Percentiles rank a stretch among this genome's conserved stretches.
Evolutionary conservation across 1,140 invertebrate genomes (phyloP).

Genomic region (Hypothenemus hampei): DNA sequence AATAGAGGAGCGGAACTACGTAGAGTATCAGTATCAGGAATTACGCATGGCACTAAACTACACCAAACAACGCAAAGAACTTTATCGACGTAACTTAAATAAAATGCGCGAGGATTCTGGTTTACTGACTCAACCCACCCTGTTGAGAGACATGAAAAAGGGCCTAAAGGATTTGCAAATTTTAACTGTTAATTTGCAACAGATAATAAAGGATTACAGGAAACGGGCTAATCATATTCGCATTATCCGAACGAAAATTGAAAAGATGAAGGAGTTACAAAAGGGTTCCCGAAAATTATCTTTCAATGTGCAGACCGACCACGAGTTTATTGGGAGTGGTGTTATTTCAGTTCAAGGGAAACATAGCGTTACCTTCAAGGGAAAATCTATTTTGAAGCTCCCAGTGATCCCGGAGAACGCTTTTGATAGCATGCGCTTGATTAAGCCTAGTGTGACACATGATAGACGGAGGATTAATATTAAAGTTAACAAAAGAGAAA

Average conservation of each 20-base stretch:
- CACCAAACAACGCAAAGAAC: conserved; percentile 18
- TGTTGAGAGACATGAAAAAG: conserved; percentile 28
- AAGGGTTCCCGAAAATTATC: background rate
- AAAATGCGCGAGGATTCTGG: conserved; percentile 27
- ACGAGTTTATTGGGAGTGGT: background rate
- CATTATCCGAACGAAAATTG: conserved; percentile 19
- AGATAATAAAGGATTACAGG: conserved; percentile 17
- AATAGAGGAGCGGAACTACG: conserved; percentile 1
- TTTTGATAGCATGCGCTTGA: conserved; percentile 19
- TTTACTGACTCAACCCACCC: conserved; percentile 23
- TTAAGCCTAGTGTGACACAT: too few species aligned
- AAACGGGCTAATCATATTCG: conserved; percentile 14
- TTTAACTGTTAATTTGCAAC: conserved; percentile 5
- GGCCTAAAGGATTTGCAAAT: conserved; percentile 8
- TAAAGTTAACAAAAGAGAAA: too few species aligned
- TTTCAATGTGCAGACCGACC: background rate
- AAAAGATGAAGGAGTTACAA: conserved; percentile 3
- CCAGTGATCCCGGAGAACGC: conserved; percentile 10
- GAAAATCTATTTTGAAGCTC: conserved; percentile 11
- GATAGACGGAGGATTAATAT: too few species aligned
- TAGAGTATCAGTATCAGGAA: background rate
- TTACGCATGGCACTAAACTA: conserved; percentile 13
- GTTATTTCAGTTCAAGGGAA: background rate
- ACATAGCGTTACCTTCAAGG: conserved; percentile 9
- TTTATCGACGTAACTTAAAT: conserved; percentile 8